Evolutionary conservation across 2,797 vertebrate genomes (phyloP), one percentile per base, ranked within the genome.

Genomic region (Girardinus metallicus): DNA sequence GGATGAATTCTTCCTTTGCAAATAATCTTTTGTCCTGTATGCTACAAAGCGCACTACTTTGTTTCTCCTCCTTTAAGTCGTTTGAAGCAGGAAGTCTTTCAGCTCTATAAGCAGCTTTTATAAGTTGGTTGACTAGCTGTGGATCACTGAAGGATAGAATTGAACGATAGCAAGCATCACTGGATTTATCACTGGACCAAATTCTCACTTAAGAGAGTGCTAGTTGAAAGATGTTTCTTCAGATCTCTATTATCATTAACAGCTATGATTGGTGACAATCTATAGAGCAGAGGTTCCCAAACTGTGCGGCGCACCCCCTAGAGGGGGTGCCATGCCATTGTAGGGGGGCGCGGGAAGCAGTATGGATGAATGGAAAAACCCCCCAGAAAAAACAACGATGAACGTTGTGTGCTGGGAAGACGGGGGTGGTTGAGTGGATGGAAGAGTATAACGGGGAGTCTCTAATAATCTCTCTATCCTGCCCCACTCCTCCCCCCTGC

Each of bases 51-150:
- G 2, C 16, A 46, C 64, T 85, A 68, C 82, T 74, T 77, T 64
- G 49, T 81, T 87, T 84, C 83, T 78, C 77, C 83, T 89, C 88
- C 90, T 90, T 85, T 84, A 88, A 90, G 84, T 89, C 81, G 70
- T 84, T 86, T 80, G 86, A 84, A 75, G 81, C 85, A 66, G 81
- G 53, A 41, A 77, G 82, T 89, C 77, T 84, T 88, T 93, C 86
- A 84, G 83, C 82, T 73, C 86, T 74, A 84, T 91, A 92, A 94
- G 90, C 88, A 89, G 92, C 90, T 92, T 94, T 93, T 83, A 86
- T 80, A 86, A 89, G 86, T 91, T 90, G 81, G 77, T 88, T 83
- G 83, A 78, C 85, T 86, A 84, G 87, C 86, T 92, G 77, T 91
- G 89, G 89, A 80, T 86, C 88, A 91, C 74, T 93, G 91, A 90